Evolutionary conservation across 92 coral and sea anemone species (phyloP).

Genomic region (Epizoanthus rinbou): DNA sequence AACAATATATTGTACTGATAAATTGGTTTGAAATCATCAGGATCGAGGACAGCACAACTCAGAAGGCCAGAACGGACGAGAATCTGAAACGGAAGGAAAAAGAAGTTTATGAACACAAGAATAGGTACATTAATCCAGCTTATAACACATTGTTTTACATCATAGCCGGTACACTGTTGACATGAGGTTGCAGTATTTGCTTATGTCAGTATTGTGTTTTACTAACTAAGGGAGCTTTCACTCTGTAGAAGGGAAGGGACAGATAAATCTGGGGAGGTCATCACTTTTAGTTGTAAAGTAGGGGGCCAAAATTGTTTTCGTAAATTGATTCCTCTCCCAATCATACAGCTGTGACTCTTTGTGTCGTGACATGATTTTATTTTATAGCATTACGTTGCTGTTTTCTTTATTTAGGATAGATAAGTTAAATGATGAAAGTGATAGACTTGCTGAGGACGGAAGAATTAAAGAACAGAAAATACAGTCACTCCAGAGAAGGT

Average conservation of each 20-base stretch:
- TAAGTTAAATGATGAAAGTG: conserved; percentile 72
- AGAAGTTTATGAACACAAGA: conserved; percentile 83
- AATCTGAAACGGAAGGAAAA: conserved; percentile 72
- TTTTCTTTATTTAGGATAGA: conserved; percentile 60
- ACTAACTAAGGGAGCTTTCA: too few species aligned
- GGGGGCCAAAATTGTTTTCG: too few species aligned
- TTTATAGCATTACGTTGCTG: not conserved
- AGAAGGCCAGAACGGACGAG: conserved; percentile 76
- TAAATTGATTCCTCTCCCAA: too few species aligned
- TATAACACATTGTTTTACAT: not conserved
- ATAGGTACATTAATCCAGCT: conserved; percentile 58
- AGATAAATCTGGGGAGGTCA: too few species aligned
- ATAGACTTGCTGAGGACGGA: conserved; percentile 64
- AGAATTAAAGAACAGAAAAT: conserved; percentile 85
- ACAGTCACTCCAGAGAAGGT: conserved; percentile 83
- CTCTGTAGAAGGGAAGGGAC: too few species aligned
- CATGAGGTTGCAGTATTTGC: not conserved
- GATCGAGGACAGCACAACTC: conserved; percentile 68
- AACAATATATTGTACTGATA: too few species aligned
- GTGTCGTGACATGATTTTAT: not conserved
- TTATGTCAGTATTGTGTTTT: not conserved
- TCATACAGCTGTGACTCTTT: not conserved
- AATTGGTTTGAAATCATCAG: conserved; percentile 32
- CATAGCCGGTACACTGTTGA: not conserved
- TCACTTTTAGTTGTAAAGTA: too few species aligned